phyloP scores from a whole-genome alignment of 2,888 invertebrate genomes.

The Eudemis profundana region DNA sequence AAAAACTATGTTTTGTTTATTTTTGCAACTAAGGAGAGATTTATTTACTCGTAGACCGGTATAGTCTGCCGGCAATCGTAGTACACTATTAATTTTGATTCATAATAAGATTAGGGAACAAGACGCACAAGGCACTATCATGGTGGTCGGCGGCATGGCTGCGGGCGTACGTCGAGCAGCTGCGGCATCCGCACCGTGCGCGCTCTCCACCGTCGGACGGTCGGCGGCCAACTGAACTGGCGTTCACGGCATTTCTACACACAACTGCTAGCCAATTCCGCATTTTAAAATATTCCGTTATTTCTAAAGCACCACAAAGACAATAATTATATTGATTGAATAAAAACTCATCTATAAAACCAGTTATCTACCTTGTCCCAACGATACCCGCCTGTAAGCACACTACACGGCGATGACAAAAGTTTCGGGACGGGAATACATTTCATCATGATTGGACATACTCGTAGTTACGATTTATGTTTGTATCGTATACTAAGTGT shows the following conservation, averaged over 20 bases:
- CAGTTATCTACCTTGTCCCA: constrained; percentile 31
- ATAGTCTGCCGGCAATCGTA: constrained; percentile 10
- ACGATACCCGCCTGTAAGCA: constrained; percentile 13
- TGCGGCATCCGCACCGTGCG: constrained; percentile 64
- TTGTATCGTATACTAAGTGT: no score
- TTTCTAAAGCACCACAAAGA: constrained; percentile 69
- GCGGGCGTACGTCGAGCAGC: constrained; percentile 63
- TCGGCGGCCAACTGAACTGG: constrained; percentile 78
- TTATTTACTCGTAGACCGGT: constrained; percentile 31
- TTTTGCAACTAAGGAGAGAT: constrained; percentile 31
- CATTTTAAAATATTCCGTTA: constrained; percentile 81
- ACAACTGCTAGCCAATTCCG: constrained; percentile 80
- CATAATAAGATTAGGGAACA: constrained; percentile 53
- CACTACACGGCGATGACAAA: constrained; percentile 27
- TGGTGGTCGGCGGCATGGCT: constrained; percentile 83
- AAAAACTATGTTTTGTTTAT: constrained; percentile 49
- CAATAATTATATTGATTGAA: constrained; percentile 45
- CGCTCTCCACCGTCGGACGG: constrained; percentile 78
- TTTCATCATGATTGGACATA: background rate
- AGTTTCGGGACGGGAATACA: background rate
- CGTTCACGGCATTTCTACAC: constrained; percentile 63
- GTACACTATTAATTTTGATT: constrained; percentile 25
- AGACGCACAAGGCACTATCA: constrained; percentile 83
- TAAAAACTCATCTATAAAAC: constrained; percentile 39
- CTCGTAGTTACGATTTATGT: no score